Conservation (phyloP, 2,888 invertebrate genomes). For the Spisula subtruncata region DNA sequence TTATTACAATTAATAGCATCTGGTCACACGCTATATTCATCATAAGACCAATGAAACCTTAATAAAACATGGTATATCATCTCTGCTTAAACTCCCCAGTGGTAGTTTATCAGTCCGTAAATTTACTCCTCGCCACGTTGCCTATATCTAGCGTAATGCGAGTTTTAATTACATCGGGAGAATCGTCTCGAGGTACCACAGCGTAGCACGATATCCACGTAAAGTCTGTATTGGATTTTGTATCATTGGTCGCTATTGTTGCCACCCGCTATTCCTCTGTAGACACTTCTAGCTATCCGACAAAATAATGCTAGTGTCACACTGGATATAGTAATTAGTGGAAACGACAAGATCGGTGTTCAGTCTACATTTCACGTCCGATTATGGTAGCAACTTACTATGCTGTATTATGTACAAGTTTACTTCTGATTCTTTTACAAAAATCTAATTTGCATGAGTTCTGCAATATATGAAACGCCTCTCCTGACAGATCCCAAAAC, state of each 20-base stretch:
- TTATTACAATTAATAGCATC: background rate
- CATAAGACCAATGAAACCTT: background rate
- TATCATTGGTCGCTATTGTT: background rate
- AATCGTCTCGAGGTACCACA: conserved; percentile 17
- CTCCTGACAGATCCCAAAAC: background rate
- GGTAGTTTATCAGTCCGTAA: background rate
- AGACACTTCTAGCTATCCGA: conserved; percentile 5
- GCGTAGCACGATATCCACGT: background rate
- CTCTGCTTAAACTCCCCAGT: background rate
- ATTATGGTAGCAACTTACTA: background rate
- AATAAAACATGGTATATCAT: background rate
- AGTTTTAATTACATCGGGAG: conserved; percentile 20
- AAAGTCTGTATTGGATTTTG: conserved; percentile 19
- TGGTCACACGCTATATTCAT: background rate
- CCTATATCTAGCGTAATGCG: conserved; percentile 2
- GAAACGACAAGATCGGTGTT: background rate
- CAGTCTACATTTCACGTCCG: background rate
- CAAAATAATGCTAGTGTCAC: conserved; percentile 15
- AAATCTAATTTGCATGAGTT: conserved; percentile 5
- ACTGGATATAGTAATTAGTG: background rate
- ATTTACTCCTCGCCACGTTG: background rate
- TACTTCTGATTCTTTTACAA: background rate
- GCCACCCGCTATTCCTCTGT: conserved; percentile 19
- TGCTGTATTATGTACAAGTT: background rate
- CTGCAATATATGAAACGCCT: background rate